Conservation (phyloP, 2,113 vertebrate species). For the Ondatra zibethicus region DNA sequence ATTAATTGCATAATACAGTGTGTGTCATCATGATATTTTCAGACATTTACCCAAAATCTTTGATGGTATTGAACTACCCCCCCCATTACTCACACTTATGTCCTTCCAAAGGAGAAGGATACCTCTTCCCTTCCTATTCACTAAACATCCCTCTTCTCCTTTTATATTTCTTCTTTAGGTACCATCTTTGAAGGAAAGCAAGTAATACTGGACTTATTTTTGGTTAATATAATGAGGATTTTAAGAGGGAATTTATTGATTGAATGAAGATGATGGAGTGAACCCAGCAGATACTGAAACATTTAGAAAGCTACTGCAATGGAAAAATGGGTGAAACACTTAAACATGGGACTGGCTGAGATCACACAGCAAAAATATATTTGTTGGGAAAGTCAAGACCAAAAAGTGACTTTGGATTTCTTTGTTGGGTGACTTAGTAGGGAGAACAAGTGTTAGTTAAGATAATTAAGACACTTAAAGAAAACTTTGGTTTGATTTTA, state of each 20-base stretch:
- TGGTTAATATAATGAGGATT: neutral
- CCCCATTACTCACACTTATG: neutral
- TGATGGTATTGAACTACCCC: neutral
- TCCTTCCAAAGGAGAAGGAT: neutral
- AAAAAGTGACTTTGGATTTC: constrained; percentile 39
- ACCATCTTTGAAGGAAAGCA: neutral
- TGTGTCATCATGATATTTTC: neutral
- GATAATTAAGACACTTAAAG: constrained; percentile 30
- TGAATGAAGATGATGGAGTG: neutral
- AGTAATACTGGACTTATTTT: neutral
- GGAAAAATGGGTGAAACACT: neutral
- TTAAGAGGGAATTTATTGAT: constrained; percentile 7
- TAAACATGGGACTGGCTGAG: constrained; percentile 19
- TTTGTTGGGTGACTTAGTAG: neutral
- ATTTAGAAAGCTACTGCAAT: neutral
- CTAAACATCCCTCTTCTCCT: neutral
- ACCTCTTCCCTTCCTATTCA: neutral
- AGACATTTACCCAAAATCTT: neutral
- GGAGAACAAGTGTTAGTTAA: neutral
- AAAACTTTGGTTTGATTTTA: neutral
- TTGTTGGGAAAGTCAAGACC: neutral
- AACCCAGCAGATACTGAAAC: neutral
- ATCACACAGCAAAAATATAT: neutral
- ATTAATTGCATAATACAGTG: neutral
- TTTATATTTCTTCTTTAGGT: neutral